phyloP scores from a whole-genome alignment of 2,113 vertebrate species.

The Arothron firmamentum region DNA sequence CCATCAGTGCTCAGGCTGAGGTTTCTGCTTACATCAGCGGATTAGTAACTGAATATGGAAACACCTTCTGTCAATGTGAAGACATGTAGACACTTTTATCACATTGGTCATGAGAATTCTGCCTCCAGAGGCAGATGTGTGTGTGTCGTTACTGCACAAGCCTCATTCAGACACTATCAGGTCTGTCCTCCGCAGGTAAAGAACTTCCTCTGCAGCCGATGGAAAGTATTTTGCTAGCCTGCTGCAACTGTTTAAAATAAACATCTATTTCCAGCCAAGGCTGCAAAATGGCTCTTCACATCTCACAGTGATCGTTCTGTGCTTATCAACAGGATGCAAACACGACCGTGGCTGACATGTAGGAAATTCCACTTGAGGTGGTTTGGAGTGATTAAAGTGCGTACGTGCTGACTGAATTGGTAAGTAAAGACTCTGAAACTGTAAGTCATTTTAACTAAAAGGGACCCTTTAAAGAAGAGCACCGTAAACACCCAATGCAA shows the following conservation, averaged over 20 bases:
- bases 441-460: neutral
- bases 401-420: constrained; percentile 8
- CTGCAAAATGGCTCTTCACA: constrained; percentile 41
- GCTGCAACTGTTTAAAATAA: constrained; percentile 61
- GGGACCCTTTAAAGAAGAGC: neutral
- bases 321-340: constrained; percentile 43
- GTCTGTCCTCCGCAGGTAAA: constrained; percentile 49
- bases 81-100: too few relatives aligned
- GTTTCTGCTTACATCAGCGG: too few relatives aligned
- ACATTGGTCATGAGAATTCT: neutral
- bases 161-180: constrained; percentile 44
- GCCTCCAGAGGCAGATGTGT: constrained; percentile 24
- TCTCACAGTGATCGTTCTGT: constrained; percentile 57
- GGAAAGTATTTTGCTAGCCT: constrained; percentile 63
- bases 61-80: too few relatives aligned
- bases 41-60: too few relatives aligned
- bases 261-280: constrained; percentile 61
- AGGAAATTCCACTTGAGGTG: constrained; percentile 19
- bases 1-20: too few relatives aligned
- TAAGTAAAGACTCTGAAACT: constrained; percentile 14
- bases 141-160: constrained; percentile 37
- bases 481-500: neutral
- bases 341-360: constrained; percentile 33
- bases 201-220: constrained; percentile 35
- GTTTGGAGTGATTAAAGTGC: constrained; percentile 24